Evolutionary conservation across 2,888 invertebrate species (phyloP), one percentile per base, ranked within the genome.

Genomic region (Drosophila falleni): DNA sequence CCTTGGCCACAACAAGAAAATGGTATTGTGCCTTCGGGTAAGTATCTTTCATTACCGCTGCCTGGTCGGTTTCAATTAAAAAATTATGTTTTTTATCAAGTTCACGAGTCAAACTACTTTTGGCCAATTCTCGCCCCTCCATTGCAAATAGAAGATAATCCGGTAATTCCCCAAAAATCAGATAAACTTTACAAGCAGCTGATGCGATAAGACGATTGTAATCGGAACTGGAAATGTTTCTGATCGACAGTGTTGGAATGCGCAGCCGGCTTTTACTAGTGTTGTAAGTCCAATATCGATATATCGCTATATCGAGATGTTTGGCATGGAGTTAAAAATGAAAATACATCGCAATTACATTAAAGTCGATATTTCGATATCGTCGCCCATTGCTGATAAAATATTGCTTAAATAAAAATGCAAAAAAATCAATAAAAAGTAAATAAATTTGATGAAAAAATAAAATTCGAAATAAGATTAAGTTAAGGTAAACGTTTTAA

Each of bases 21-120:
- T 86, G 89, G 26, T 68, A 74, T 15, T 70, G 64, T 0, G 86
- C 73, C 31, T 85, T 86, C 3, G 85, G 86, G n/a, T 47, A 85
- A 5, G 11, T 13, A 15, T 72, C 69, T 9, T 63, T 55, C 0
- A 87, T 56, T 0, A 86, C 89, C 5, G 50, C 23, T 1, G 89
- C 82, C 6, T 5, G 53, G 19, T 79, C 70, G 31, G 51, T 70
- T 46, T 79, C 66, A 26, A 87, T 72, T 5, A 85, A 26, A 0
- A 64, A 5, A 8, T 55, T 29, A 2, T 11, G 4, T 9, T 42
- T 50, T 0, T 31, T 8, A 0, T 13, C 31, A 9, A 83, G 11
- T 29, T 54, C n/a, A 3, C 37, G 37, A 1, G 3, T 5, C 5
- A 83, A 46, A 0, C 2, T 11, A 5, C 19, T 0, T 26, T 23